Evolutionary conservation across 2,888 invertebrate genomes (phyloP), one percentile per base, ranked within the genome.

Genomic region (Alitta virens): DNA sequence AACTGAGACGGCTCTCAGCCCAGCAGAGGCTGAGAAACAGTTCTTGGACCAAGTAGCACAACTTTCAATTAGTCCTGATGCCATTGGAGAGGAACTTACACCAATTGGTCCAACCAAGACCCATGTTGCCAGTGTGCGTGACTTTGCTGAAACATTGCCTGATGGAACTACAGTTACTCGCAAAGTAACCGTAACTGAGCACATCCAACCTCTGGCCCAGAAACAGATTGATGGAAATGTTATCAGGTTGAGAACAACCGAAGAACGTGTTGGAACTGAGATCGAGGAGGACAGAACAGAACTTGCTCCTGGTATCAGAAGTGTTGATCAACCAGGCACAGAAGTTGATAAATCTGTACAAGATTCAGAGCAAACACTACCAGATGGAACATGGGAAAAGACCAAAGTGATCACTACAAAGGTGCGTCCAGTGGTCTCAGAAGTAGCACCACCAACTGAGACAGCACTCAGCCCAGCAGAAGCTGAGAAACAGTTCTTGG

Each of bases 111-210:
- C 33, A 5, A 33, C 33, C 7, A 33, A 33, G 5, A 25, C 23
- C 16, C 50, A 9, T 23, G 62, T 40, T 24, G 26, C 16, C 7
- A 56, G 56, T 16, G 60, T 65, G 7, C 53, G 64, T 24, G 64
- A 64, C n/a, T 25, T 58, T 58, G 74, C 77, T 61, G 72, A 75
- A 55, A 67, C 67, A 9, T 68, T 72, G 18, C 68, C 73, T 3
- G 77, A 77, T 70, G 77, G 77, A 7, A 72, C 75, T 2, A 66
- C 72, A 16, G 68, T 77, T n/a, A 63, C 50, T 27, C 42, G 73
- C 71, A 26, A 73, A 72, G 49, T 77, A 68, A 65, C 75, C 72
- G 61, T 69, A 27, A 55, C 55, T 14, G 26, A 27, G 24, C 60
- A 60, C 42, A 38, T 26, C 14, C 40, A 26, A 9, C 50, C 63